Percentiles rank a stretch among this genome's conserved stretches.
phyloP scores from a whole-genome alignment of 2,113 vertebrate species.

The Aepyceros melampus region DNA sequence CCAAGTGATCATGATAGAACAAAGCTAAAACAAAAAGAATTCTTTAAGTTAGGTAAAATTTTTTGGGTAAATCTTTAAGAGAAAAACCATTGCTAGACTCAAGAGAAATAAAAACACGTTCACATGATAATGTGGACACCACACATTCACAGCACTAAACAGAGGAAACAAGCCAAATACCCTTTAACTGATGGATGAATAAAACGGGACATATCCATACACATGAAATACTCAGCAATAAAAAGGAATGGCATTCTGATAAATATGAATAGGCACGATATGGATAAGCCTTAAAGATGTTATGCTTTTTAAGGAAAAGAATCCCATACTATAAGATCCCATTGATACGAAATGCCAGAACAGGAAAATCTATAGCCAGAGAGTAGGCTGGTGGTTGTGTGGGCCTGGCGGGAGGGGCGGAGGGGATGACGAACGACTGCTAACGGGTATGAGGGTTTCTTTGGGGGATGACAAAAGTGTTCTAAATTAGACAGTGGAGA shows the following conservation, averaged over 20 bases:
- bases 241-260: neutral
- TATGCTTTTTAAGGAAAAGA: neutral
- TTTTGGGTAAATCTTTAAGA: neutral
- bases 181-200: neutral
- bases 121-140: neutral
- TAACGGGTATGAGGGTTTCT: neutral
- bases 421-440: neutral
- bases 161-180: neutral
- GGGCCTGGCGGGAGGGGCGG: rapidly evolving
- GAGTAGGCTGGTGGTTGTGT: neutral
- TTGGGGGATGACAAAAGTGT: neutral
- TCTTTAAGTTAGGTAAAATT: neutral
- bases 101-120: neutral
- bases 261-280: neutral
- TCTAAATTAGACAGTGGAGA: neutral
- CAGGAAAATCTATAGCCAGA: neutral
- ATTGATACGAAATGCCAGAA: neutral
- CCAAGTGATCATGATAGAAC: neutral
- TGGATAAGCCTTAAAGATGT: neutral
- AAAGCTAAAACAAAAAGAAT: neutral
- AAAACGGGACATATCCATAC: neutral
- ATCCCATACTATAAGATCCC: neutral
- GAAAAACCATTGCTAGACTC: neutral
- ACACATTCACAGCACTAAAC: neutral
- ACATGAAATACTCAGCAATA: neutral